Base-by-base conservation (phyloP, 2,113 vertebrate species). In the Engraulis encrasicolus region DNA sequence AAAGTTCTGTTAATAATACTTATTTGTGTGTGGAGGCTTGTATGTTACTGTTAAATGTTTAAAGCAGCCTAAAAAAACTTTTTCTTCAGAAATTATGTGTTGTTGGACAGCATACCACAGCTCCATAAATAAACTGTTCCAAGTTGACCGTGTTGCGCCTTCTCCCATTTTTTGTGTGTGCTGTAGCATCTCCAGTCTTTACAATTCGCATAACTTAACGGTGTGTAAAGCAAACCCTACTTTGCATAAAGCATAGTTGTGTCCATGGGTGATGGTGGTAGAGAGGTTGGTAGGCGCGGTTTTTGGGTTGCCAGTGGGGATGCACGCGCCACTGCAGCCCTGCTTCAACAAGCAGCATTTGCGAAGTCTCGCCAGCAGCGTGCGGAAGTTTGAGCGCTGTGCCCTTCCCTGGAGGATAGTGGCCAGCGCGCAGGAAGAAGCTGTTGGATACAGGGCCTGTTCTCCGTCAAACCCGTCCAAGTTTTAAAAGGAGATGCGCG, bases 331-430 rank as follows among this genome's bases (percentile, higher is more conserved):
- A 1, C 9, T 4, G 66, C 23, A 74, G 27, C 9, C 66, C 66
- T 34, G 66, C 58, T 27, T 58, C 58, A n/a, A 61, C 58, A 6
- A 61, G 6, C 5, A 9, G 40, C 40, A 45, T 45, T 45, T 45
- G 40, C 66, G 15, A 74, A 74, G 66, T 74, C 66, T 34, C 66
- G 66, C 66, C 66, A 34, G 23, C 66, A 34, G 66, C 66, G 23
- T 34, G 27, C 66, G 66, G 66, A 74, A 74, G 66, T 74, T 74
- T 31, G 9, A 74, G 66, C 27, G 66, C 27, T 14, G 66, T 34
- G 66, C 66, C 27, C 23, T 74, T 74, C 66, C 66, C 66, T 14
- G 31, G 66, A 74, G 27, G 66, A 14, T 34, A 18, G 27, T 74
- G 27, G 66, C 23, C 58, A 66, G 27, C 58, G 27, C 58, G 15